phyloP scores from a whole-genome alignment of 2,113 vertebrate genomes.

The Plestiodon gilberti region DNA sequence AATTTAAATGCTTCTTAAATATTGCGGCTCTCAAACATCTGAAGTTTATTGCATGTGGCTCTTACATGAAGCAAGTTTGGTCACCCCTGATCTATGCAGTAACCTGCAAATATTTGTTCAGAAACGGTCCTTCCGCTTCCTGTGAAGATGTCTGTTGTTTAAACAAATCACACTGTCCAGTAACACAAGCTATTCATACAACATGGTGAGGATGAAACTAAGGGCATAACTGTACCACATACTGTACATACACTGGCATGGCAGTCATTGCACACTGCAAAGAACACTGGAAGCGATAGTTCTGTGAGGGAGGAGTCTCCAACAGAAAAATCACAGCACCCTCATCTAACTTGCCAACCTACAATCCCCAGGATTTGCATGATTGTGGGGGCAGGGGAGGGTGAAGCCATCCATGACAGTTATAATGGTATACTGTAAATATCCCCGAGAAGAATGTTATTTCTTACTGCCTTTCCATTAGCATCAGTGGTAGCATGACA shows the following conservation, averaged over 20 bases:
- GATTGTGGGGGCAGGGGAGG: too few species aligned
- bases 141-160: not conserved
- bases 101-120: not conserved
- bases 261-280: not conserved
- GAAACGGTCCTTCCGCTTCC: not conserved
- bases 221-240: not conserved
- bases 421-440: not conserved
- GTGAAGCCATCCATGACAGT: not conserved
- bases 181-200: not conserved
- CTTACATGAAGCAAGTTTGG: too few species aligned
- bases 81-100: too few species aligned
- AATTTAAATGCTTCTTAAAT: too few species aligned
- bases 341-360: not conserved
- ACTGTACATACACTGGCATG: not conserved
- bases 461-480: not conserved
- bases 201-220: not conserved
- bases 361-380: not conserved
- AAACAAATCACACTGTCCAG: not conserved
- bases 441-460: not conserved
- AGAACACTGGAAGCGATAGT: not conserved
- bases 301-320: not conserved
- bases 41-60: too few species aligned
- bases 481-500: not conserved
- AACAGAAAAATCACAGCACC: not conserved
- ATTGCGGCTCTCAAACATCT: too few species aligned